A percentile compares a stretch with the other conserved stretches of the same genome.
phyloP scores from a whole-genome alignment of 2,113 vertebrate species.

The Diadophis punctatus region DNA sequence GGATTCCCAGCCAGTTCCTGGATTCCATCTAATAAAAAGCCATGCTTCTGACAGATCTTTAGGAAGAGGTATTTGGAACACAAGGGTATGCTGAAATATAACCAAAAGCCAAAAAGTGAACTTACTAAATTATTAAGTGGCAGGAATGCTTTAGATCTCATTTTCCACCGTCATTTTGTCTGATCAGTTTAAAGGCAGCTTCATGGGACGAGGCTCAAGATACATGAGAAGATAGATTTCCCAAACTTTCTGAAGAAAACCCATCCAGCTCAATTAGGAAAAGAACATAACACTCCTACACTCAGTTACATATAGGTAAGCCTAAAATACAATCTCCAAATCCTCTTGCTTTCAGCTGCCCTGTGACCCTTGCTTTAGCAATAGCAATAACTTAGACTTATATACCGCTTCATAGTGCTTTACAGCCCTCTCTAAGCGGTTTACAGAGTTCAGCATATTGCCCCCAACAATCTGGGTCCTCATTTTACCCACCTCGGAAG shows the following conservation, averaged over 20 bases:
- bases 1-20: not conserved
- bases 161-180: not conserved
- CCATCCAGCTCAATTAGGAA: not conserved
- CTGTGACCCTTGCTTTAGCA: not conserved
- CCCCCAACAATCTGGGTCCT: too few relatives aligned
- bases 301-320: not conserved
- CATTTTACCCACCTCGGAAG: too few relatives aligned
- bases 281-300: not conserved
- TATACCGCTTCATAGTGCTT: too few relatives aligned
- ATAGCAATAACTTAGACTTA: too few relatives aligned
- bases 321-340: not conserved
- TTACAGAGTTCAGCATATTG: too few relatives aligned
- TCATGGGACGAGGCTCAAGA: not conserved
- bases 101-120: not conserved
- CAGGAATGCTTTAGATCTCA: not conserved
- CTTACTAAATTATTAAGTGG: not conserved
- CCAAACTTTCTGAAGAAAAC: not conserved
- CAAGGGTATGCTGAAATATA: not conserved
- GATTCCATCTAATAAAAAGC: not conserved
- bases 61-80: not conserved
- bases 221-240: not conserved
- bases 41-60: not conserved
- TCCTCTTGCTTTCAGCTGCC: not conserved
- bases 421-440: too few relatives aligned
- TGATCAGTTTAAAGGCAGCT: not conserved